A percentile compares a stretch with the other conserved stretches of the same genome.
Evolutionary conservation across 2,888 invertebrate species (phyloP).

Genomic region (Drosophila melanosoma): DNA sequence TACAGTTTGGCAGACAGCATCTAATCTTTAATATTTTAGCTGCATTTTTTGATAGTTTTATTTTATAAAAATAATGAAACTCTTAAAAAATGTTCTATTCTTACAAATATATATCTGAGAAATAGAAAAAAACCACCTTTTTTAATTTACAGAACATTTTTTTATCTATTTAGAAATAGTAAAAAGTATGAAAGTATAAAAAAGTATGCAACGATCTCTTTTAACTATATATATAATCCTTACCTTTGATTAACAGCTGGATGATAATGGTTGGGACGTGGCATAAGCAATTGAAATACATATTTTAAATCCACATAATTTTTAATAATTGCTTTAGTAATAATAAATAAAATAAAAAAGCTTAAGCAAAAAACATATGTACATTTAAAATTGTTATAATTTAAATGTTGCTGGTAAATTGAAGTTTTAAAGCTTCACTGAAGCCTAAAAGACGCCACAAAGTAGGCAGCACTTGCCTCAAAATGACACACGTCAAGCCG

Average conservation of each 20-base stretch:
- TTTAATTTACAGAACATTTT: background rate
- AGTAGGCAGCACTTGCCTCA: conserved; percentile 53
- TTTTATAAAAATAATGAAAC: background rate
- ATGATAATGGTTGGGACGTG: no score
- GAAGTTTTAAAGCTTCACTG: conserved; percentile 10
- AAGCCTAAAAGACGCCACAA: conserved; percentile 33
- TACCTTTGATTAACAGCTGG: no score
- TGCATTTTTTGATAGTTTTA: background rate
- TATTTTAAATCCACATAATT: background rate
- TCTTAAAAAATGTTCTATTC: background rate
- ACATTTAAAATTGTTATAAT: background rate
- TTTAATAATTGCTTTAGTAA: background rate
- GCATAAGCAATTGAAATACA: no score
- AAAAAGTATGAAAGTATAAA: no score
- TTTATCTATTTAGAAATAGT: background rate
- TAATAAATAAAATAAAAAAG: background rate
- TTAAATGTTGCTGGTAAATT: background rate
- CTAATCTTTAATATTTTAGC: background rate
- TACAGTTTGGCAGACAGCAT: background rate
- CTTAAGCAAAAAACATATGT: background rate
- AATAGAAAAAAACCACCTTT: background rate
- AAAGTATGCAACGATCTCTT: background rate
- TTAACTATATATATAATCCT: background rate
- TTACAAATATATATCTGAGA: background rate
- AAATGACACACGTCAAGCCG: conserved; percentile 51